phyloP scores from a whole-genome alignment of 2,797 vertebrate genomes.

The Champsocephalus gunnari region DNA sequence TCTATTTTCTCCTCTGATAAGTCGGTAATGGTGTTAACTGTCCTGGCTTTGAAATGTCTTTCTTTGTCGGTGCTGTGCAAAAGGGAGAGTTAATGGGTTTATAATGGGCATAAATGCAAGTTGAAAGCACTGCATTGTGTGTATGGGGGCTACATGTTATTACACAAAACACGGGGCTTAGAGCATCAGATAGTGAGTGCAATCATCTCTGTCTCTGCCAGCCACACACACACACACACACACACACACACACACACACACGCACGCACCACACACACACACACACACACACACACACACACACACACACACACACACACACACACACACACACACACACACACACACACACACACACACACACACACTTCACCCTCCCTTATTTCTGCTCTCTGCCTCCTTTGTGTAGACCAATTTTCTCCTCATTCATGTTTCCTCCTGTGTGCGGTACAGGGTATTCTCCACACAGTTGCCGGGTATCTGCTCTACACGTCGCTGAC shows the following conservation, averaged over 20 bases:
- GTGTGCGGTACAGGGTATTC: slow-evolving; percentile 77
- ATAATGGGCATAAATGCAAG: slow-evolving; percentile 11
- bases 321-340: slow-evolving; percentile 2
- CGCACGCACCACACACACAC: too few relatives aligned
- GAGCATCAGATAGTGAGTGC: background rate
- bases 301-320: background rate
- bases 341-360: slow-evolving; percentile 24
- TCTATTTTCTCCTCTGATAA: slow-evolving; percentile 29
- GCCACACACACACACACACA: too few relatives aligned
- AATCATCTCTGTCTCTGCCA: background rate
- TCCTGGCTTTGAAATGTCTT: slow-evolving; percentile 13
- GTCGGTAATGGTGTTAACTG: slow-evolving; percentile 29
- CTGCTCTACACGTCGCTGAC: slow-evolving; percentile 86
- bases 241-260: too few relatives aligned
- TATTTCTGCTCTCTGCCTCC: slow-evolving; percentile 12
- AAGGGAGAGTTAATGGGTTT: slow-evolving; percentile 17
- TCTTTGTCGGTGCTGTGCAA: slow-evolving; percentile 3
- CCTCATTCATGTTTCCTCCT: background rate
- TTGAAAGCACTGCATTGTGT: background rate
- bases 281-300: background rate
- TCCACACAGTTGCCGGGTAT: slow-evolving; percentile 86
- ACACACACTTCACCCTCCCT: background rate
- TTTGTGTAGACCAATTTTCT: slow-evolving; percentile 4
- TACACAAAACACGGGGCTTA: background rate
- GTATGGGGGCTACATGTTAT: background rate